A percentile compares a stretch with the other conserved stretches of the same genome.
phyloP scores from a whole-genome alignment of 2,113 vertebrate genomes.

The Gambusia affinis region DNA sequence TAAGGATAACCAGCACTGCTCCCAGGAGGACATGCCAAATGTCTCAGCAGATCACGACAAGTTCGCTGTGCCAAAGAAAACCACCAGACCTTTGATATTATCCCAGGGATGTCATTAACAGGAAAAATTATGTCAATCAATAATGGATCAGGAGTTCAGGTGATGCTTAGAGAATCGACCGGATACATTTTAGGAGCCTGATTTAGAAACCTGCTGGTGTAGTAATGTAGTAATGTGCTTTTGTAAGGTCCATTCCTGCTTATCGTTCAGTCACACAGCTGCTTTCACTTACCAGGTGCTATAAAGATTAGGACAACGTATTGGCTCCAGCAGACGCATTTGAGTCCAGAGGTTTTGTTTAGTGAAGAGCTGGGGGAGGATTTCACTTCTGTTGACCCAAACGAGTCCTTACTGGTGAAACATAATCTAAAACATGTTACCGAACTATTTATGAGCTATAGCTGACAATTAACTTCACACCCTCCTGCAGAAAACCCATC shows the following conservation, averaged over 20 bases:
- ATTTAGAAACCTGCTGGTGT: constrained; percentile 53
- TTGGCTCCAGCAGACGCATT: constrained; percentile 13
- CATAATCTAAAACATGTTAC: constrained; percentile 17
- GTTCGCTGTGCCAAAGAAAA: constrained; percentile 44
- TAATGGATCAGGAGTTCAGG: constrained; percentile 1
- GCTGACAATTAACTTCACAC: constrained; percentile 47
- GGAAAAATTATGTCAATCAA: constrained; percentile 55
- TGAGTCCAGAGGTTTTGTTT: constrained; percentile 47
- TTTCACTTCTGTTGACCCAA: constrained; percentile 16
- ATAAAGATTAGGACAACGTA: constrained; percentile 23
- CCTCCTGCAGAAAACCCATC: constrained; percentile 24
- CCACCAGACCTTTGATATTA: constrained; percentile 50
- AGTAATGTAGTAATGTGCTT: constrained; percentile 48
- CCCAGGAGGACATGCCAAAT: constrained; percentile 28
- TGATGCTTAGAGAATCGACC: constrained; percentile 20
- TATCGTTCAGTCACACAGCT: constrained; percentile 54
- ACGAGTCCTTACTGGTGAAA: constrained; percentile 19
- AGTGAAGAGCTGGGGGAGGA: constrained; percentile 12
- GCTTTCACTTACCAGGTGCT: constrained; percentile 70
- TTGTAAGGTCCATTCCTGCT: constrained; percentile 34
- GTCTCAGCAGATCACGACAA: constrained; percentile 28
- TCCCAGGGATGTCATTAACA: constrained; percentile 33
- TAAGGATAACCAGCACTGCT: constrained; percentile 56
- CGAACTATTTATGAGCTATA: constrained; percentile 29
- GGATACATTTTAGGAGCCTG: constrained; percentile 50